Percentiles rank a stretch among this genome's conserved stretches.
Conservation (phyloP, 2,797 vertebrate species). For the Balearica regulorum region DNA sequence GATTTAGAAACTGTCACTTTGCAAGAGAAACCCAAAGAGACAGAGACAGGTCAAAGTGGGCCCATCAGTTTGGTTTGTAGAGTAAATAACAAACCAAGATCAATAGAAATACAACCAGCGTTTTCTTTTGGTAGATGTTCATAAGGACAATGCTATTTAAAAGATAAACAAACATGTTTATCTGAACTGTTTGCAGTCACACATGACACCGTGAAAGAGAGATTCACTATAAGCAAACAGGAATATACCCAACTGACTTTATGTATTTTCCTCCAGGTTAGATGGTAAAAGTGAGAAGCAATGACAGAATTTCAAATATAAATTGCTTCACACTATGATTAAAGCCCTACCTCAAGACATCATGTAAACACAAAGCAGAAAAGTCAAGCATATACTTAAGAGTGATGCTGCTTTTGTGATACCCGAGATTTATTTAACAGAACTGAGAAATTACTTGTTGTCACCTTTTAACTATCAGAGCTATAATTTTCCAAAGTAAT, state of each 20-base stretch:
- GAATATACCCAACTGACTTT: not conserved
- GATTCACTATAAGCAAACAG: not conserved
- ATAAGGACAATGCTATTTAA: not conserved
- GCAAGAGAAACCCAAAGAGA: slow-evolving; percentile 63
- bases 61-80: not conserved
- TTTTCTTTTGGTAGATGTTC: not conserved
- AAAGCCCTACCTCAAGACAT: not conserved
- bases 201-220: not conserved
- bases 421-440: not conserved
- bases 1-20: slow-evolving; percentile 70
- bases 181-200: not conserved
- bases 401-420: not conserved
- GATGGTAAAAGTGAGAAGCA: not conserved
- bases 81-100: slow-evolving; percentile 16
- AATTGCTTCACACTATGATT: not conserved
- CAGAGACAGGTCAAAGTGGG: slow-evolving; percentile 27
- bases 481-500: slow-evolving; percentile 7
- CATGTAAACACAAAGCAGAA: not conserved
- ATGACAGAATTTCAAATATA: not conserved
- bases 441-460: not conserved
- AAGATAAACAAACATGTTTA: not conserved
- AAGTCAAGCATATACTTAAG: not conserved
- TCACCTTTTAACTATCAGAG: not conserved
- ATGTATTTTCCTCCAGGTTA: not conserved
- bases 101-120: not conserved